phyloP scores from a whole-genome alignment of 2,113 vertebrate species.

The Athene noctua region DNA sequence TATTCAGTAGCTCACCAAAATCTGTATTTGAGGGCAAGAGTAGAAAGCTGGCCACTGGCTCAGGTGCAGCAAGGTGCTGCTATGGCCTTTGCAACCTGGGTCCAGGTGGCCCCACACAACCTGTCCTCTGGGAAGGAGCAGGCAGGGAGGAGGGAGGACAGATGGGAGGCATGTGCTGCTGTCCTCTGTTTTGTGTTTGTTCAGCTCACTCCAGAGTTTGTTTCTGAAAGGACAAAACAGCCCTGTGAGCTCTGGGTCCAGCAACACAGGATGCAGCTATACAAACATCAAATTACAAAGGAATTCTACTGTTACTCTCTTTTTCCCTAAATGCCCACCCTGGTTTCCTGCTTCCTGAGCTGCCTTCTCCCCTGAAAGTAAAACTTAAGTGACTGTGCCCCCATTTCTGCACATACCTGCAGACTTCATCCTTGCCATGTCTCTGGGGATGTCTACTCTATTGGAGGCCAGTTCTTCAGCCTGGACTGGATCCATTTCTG shows the following conservation, averaged over 20 bases:
- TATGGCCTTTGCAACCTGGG: not conserved
- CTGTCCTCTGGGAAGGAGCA: not conserved
- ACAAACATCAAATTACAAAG: not conserved
- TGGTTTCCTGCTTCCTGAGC: not conserved
- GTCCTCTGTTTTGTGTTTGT: not conserved
- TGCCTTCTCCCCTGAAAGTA: not conserved
- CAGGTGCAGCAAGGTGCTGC: not conserved
- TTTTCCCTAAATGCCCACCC: not conserved
- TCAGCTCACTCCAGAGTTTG: not conserved
- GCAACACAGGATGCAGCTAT: not conserved
- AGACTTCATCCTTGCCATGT: not conserved
- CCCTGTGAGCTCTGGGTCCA: not conserved
- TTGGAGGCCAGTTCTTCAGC: constrained; percentile 73
- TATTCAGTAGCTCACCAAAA: not conserved
- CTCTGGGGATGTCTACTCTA: constrained; percentile 37
- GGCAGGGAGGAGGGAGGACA: not conserved
- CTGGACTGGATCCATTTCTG: constrained; percentile 75
- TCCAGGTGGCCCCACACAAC: too few species aligned
- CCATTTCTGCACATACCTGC: not conserved
- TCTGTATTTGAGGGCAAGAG: not conserved
- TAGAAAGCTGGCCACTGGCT: not conserved
- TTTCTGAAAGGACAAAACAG: not conserved
- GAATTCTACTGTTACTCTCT: not conserved
- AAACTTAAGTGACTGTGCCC: not conserved
- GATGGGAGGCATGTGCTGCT: not conserved